Percentiles rank a stretch among this genome's conserved stretches.
These are phyloP conservation scores for Neopipo cinnamomea DNA, from an alignment of 2,113 vertebrate genomes.

Conservation along the genomic window DNA sequence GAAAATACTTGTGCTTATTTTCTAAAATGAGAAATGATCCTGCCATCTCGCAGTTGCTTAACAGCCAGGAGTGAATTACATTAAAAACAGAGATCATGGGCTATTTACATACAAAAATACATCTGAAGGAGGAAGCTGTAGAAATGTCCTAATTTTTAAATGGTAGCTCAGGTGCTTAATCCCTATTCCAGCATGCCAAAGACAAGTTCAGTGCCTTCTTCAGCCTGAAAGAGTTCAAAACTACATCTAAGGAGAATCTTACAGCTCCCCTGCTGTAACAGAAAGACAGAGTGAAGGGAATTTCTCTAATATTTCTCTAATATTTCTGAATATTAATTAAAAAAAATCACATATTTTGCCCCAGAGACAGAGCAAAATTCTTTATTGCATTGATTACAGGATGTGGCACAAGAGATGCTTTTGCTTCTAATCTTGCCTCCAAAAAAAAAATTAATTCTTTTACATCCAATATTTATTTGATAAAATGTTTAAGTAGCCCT, in stretches of 20 bases:
- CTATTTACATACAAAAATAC: neutral
- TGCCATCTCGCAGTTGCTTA: neutral
- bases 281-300: neutral
- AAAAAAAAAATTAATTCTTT: neutral
- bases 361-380: neutral
- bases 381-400: neutral
- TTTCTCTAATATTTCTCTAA: neutral
- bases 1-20: neutral
- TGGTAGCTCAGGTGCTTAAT: neutral
- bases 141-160: neutral
- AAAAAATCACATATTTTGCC: neutral
- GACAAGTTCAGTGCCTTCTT: neutral
- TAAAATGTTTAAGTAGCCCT: neutral
- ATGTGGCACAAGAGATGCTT: neutral
- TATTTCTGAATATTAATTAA: neutral
- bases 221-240: neutral
- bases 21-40: neutral
- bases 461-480: neutral
- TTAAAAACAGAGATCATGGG: neutral
- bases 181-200: neutral
- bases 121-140: neutral
- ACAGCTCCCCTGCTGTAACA: neutral
- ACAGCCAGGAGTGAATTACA: neutral
- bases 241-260: neutral
- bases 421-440: neutral